Conservation (phyloP, 2,888 invertebrate species). For the Polyommatus iphigenia region DNA sequence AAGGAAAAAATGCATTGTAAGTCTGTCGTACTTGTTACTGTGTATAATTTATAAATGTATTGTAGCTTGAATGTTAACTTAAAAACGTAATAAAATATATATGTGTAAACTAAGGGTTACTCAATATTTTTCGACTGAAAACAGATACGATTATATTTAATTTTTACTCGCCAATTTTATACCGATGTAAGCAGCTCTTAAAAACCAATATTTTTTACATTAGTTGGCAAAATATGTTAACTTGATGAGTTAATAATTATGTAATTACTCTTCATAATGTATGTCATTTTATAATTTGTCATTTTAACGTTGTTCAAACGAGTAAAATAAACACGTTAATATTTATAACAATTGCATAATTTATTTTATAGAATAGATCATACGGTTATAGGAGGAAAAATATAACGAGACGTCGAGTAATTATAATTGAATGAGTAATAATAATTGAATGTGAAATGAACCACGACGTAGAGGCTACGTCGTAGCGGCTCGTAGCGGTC, state of each 20-base stretch:
- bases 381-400: neutral
- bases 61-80: too few relatives aligned
- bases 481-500: neutral
- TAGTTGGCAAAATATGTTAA: neutral
- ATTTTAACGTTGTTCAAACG: neutral
- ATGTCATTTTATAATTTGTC: neutral
- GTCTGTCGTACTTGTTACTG: neutral
- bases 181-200: neutral
- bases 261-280: neutral
- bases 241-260: neutral
- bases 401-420: neutral
- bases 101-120: neutral
- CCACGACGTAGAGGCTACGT: neutral
- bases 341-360: neutral
- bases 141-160: neutral
- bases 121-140: neutral
- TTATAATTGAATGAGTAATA: neutral
- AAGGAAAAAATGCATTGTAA: neutral
- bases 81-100: neutral
- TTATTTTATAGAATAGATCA: neutral
- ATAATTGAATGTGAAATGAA: slow-evolving; percentile 6
- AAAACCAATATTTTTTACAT: neutral
- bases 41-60: neutral
- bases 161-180: neutral
- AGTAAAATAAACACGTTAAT: neutral